A percentile compares a stretch with the other conserved stretches of the same genome.
Evolutionary conservation across 1,140 invertebrate species (phyloP).

Genomic region (Alviniconcha marisindica): DNA sequence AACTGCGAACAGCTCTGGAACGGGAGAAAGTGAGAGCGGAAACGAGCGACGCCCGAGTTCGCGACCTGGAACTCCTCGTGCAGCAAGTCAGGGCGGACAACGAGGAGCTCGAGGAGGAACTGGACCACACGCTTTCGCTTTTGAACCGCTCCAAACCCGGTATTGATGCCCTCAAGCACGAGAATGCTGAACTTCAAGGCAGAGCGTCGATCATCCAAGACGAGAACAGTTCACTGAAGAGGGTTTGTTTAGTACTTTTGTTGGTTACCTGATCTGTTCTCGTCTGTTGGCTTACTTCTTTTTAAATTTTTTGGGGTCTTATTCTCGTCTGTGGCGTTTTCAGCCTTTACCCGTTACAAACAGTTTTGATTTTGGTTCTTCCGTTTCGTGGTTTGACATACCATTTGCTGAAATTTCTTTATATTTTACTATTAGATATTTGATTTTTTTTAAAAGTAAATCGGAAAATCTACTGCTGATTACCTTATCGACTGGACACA

Average conservation of each 20-base stretch:
- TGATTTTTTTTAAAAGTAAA: too few species aligned
- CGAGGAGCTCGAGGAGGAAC: conserved; percentile 43
- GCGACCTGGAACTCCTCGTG: conserved; percentile 55
- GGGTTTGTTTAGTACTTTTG: conserved; percentile 50
- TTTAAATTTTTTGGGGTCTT: too few species aligned
- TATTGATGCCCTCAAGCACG: conserved; percentile 57
- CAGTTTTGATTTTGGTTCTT: too few species aligned
- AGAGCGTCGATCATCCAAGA: conserved; percentile 56
- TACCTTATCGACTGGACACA: too few species aligned
- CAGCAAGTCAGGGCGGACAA: conserved; percentile 42
- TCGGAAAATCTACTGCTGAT: too few species aligned
- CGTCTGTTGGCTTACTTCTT: too few species aligned
- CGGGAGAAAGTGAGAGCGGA: conserved; percentile 58
- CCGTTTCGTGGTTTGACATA: too few species aligned
- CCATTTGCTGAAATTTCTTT: too few species aligned
- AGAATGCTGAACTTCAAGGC: conserved; percentile 57
- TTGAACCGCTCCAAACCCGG: conserved; percentile 50
- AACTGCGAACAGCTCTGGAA: conserved; percentile 60
- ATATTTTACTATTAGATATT: too few species aligned
- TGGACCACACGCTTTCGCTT: conserved; percentile 35
- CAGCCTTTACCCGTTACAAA: too few species aligned
- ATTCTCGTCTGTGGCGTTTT: too few species aligned
- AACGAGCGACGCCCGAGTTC: conserved; percentile 51
- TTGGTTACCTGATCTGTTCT: not conserved
- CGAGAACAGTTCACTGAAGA: conserved; percentile 61